Percentiles rank a stretch among this genome's conserved stretches.
Evolutionary conservation across 2,888 invertebrate genomes (phyloP).

Genomic region (Rhogogaster chlorosoma): DNA sequence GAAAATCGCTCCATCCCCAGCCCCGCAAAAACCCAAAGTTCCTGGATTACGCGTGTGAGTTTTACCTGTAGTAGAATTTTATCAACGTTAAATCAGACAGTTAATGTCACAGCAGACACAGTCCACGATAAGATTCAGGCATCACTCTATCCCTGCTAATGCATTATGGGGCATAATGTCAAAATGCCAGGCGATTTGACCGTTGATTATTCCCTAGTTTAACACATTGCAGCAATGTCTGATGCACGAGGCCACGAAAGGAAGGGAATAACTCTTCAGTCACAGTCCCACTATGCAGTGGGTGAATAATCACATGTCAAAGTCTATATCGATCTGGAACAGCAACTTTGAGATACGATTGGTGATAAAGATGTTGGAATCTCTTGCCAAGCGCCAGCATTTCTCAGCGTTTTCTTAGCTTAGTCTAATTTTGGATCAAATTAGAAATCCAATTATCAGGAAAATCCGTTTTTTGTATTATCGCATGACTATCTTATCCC

Average conservation of each 20-base stretch:
- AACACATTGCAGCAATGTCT: background rate
- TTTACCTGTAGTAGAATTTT: too few relatives aligned
- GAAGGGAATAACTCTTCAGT: constrained; percentile 4
- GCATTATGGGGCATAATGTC: background rate
- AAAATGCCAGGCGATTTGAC: constrained; percentile 5
- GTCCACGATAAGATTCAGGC: background rate
- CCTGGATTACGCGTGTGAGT: too few relatives aligned
- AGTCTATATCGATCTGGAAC: background rate
- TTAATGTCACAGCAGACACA: background rate
- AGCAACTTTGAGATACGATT: background rate
- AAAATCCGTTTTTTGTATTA: too few relatives aligned
- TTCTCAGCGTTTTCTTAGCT: background rate
- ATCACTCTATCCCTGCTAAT: background rate
- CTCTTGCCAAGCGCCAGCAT: background rate
- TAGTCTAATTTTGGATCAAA: background rate
- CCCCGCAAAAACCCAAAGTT: background rate
- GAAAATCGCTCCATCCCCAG: background rate
- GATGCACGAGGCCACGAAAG: background rate
- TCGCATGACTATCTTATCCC: too few relatives aligned
- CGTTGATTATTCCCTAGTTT: background rate
- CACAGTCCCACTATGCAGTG: background rate
- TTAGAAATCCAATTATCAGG: background rate
- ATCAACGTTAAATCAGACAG: background rate
- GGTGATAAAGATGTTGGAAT: background rate
- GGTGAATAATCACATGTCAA: constrained; percentile 16